Evolutionary conservation across 2,797 vertebrate genomes (phyloP), one percentile per base, ranked within the genome.

Genomic region (Pipistrellus kuhlii): DNA sequence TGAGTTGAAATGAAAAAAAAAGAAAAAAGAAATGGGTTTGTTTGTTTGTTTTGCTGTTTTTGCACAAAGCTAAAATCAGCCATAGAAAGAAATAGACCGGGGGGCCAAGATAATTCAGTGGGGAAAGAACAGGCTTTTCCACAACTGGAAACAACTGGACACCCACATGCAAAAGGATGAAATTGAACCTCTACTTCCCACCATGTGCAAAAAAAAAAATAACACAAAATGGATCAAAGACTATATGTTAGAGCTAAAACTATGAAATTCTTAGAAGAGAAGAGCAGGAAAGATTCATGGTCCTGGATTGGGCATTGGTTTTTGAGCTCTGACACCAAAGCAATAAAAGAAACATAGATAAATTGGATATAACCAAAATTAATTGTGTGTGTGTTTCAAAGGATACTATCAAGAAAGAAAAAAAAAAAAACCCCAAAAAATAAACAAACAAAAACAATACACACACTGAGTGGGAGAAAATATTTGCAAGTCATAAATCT

Each of bases 1-100:
- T 92, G 64, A 88, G 53, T 15, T 94, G 25, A 90, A 80, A 81
- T 30, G 73, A 77, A 83, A 66, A 92, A 81, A 76, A 78, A 53
- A 92, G 48, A 81, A 76, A 82, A 53, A 92, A 41, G 6, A 21
- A 68, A 80, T 83, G 7, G 1, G 64, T 86, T 57, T 84, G n/a
- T 41, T 90, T 90, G 41, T 20, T 57, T 38, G 53, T 51, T 91
- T 69, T 93, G 23, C 23, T 92, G 78, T 32, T 57, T 85, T 90
- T 51, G 71, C 8, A 86, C 6, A 68, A 35, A 95, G 17, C 4
- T 94, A 72, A 92, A 93, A 62, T 73, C n/a, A 88, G 32, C 5
- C 68, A 75, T 55, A 64, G 53, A 53, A 86, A 62, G 46, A 75
- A 86, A 73, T 6, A 55, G 8, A 48, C 32, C 18, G 9, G 44